phyloP scores from a whole-genome alignment of 2,113 vertebrate genomes.

The Micromys minutus region DNA sequence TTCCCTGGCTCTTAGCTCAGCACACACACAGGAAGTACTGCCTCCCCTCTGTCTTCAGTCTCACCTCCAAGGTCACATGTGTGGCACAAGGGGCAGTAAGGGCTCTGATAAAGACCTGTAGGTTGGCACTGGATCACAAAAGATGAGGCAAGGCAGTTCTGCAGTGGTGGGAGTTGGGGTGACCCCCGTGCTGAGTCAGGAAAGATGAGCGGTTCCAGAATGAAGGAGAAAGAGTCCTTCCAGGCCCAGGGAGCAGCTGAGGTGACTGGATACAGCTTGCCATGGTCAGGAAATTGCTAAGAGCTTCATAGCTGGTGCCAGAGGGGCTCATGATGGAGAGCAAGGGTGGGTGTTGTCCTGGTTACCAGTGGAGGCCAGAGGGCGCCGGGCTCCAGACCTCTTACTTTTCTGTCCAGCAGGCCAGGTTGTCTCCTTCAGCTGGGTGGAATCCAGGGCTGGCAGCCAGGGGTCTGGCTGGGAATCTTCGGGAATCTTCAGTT shows the following conservation, averaged over 20 bases:
- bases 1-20: too few species aligned
- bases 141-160: background rate
- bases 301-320: background rate
- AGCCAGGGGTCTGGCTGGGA: constrained; percentile 58
- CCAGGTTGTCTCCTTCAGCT: background rate
- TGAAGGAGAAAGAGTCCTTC: background rate
- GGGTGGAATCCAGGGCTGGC: constrained; percentile 36
- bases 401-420: background rate
- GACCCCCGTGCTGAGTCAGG: background rate
- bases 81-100: background rate
- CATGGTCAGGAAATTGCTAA: background rate
- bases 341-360: background rate
- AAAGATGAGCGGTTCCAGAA: background rate
- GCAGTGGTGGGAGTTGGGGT: background rate
- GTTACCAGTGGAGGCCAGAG: background rate
- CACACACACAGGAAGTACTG: background rate
- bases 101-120: background rate
- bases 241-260: background rate
- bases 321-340: background rate
- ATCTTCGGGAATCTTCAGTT: constrained; percentile 26
- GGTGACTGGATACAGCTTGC: background rate
- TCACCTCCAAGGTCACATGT: background rate
- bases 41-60: background rate
- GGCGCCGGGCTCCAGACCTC: background rate
- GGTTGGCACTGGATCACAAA: background rate